phyloP scores from a whole-genome alignment of 2,888 invertebrate genomes.

The Limnephilus auricula region DNA sequence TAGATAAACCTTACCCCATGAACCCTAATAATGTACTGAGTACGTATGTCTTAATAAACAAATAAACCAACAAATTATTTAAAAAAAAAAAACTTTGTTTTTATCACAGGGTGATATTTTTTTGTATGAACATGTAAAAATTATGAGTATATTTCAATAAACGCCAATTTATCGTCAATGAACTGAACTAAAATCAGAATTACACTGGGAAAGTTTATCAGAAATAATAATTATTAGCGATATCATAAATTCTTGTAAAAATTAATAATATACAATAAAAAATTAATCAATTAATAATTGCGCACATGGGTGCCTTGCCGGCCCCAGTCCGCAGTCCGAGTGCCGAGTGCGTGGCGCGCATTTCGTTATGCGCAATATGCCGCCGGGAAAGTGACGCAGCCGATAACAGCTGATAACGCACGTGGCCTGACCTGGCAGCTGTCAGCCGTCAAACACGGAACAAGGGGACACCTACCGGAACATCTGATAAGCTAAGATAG shows the following conservation, averaged over 20 bases:
- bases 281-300: slow-evolving; percentile 42
- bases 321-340: no score
- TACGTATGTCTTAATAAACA: no score
- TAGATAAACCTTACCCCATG: no score
- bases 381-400: slow-evolving; percentile 29
- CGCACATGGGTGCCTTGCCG: slow-evolving; percentile 41
- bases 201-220: background rate
- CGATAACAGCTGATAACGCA: slow-evolving; percentile 36
- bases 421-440: slow-evolving; percentile 16
- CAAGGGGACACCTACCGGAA: slow-evolving; percentile 3
- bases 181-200: background rate
- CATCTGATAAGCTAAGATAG: background rate
- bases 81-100: no score
- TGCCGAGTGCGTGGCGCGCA: background rate
- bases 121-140: no score
- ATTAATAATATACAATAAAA: slow-evolving; percentile 13
- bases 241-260: background rate
- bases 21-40: no score
- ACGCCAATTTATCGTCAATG: no score
- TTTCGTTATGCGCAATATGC: background rate
- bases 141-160: no score
- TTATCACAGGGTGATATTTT: no score
- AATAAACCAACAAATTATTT: no score
- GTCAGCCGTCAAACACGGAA: slow-evolving; percentile 21
- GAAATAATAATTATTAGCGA: no score